A percentile compares a stretch with the other conserved stretches of the same genome.
These are phyloP conservation scores for Rhegmatorhina hoffmannsi DNA, from an alignment of 2,113 vertebrate species.

Conservation along the genomic window DNA sequence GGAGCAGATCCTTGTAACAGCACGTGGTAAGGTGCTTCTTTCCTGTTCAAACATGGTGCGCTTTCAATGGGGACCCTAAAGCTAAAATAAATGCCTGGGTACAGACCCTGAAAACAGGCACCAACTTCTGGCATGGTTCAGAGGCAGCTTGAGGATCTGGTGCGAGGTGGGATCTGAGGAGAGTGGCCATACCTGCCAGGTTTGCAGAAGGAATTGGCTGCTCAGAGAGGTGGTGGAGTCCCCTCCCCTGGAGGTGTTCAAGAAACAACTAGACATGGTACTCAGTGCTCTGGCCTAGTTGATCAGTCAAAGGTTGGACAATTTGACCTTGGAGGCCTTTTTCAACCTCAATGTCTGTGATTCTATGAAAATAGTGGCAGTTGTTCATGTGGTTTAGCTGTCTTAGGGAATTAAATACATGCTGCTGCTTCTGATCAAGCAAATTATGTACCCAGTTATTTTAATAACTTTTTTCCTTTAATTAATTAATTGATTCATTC, in stretches of 20 bases:
- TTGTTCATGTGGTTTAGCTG: neutral
- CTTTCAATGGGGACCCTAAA: neutral
- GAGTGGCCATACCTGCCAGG: fast-evolving
- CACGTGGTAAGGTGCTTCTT: neutral
- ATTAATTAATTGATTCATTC: neutral
- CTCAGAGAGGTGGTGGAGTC: neutral
- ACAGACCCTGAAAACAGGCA: neutral
- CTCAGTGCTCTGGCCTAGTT: neutral
- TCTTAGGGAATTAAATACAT: neutral
- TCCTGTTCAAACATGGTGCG: fast-evolving
- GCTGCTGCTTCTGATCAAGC: conserved; percentile 8
- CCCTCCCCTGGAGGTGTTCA: neutral
- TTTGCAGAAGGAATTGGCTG: neutral
- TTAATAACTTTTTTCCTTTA: neutral
- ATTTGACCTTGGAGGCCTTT: neutral
- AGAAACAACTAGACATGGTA: neutral
- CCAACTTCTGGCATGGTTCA: fast-evolving
- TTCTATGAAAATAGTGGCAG: neutral
- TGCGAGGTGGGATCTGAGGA: neutral
- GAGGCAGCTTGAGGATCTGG: neutral
- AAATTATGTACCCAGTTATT: neutral
- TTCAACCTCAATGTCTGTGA: neutral
- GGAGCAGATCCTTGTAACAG: neutral
- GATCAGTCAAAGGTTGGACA: neutral
- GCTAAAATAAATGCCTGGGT: neutral